A percentile compares a stretch with the other conserved stretches of the same genome.
phyloP scores from a whole-genome alignment of 2,888 invertebrate genomes.

The Caenorhabditis sp. region DNA sequence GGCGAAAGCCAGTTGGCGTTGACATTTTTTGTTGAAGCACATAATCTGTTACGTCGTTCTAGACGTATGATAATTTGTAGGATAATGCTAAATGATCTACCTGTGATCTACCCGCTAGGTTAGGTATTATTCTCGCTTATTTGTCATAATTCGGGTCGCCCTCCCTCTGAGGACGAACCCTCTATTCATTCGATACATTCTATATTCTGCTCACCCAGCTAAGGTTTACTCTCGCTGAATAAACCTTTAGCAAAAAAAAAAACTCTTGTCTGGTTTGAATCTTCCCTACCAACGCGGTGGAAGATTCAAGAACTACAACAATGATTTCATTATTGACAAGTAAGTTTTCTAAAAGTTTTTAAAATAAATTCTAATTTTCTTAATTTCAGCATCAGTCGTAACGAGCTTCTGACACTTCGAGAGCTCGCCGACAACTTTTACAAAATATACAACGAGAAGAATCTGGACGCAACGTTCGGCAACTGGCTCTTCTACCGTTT shows the following conservation, averaged over 20 bases:
- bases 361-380: background rate
- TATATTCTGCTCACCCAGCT: too few relatives aligned
- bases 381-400: slow-evolving; percentile 35
- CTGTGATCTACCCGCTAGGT: slow-evolving; percentile 48
- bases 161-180: too few relatives aligned
- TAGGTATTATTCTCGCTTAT: too few relatives aligned
- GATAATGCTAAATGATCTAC: slow-evolving; percentile 19
- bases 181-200: too few relatives aligned
- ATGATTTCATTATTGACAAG: slow-evolving; percentile 59
- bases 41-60: slow-evolving; percentile 17
- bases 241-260: slow-evolving; percentile 58
- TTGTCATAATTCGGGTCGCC: too few relatives aligned
- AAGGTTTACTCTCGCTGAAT: too few relatives aligned
- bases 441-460: slow-evolving; percentile 50
- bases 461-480: slow-evolving; percentile 58
- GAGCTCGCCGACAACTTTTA: slow-evolving; percentile 55
- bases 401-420: slow-evolving; percentile 56
- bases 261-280: slow-evolving; percentile 66
- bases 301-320: slow-evolving; percentile 67
- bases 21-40: slow-evolving; percentile 64
- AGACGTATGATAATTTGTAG: too few relatives aligned
- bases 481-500: slow-evolving; percentile 63
- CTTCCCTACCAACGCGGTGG: slow-evolving; percentile 63
- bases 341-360: background rate
- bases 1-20: slow-evolving; percentile 54